These are phyloP conservation scores for Epsilonema sp. DNA, from an alignment of 2,888 invertebrate species.

Conservation along the genomic window DNA sequence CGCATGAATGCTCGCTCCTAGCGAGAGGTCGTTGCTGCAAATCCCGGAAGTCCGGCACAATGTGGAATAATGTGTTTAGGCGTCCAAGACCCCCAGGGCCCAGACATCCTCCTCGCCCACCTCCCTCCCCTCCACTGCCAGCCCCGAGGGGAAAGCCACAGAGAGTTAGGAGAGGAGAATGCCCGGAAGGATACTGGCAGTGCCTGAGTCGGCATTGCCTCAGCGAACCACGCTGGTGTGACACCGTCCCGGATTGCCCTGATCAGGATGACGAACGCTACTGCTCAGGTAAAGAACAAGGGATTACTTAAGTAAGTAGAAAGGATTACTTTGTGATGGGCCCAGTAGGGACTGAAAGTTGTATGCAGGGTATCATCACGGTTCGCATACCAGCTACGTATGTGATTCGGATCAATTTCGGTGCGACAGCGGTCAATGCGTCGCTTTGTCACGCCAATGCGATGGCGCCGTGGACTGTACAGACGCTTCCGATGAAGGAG, in stretches of 20 bases:
- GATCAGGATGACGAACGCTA: constrained; percentile 15
- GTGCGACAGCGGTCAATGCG: constrained; percentile 1
- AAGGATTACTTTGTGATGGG: too few relatives aligned
- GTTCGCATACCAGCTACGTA: not conserved
- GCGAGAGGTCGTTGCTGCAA: too few relatives aligned
- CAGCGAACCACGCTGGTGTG: constrained; percentile 11
- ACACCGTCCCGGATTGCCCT: constrained; percentile 17
- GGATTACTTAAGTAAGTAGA: too few relatives aligned
- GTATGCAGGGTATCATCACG: too few relatives aligned
- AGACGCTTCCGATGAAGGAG: not conserved
- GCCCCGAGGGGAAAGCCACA: too few relatives aligned
- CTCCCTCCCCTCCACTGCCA: too few relatives aligned
- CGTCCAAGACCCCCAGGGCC: too few relatives aligned
- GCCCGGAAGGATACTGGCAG: not conserved
- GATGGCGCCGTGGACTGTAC: not conserved
- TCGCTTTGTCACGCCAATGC: constrained; percentile 2
- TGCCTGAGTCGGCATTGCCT: constrained; percentile 1
- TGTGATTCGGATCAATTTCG: not conserved
- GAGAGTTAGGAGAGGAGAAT: not conserved
- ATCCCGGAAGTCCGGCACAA: too few relatives aligned
- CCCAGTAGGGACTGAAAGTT: too few relatives aligned
- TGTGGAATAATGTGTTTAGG: too few relatives aligned
- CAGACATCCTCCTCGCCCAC: too few relatives aligned
- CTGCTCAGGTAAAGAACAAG: not conserved
- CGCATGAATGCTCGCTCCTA: too few relatives aligned